Evolutionary conservation across 2,888 invertebrate species (phyloP), one percentile per base, ranked within the genome.

Genomic region (Tipula lateralis): DNA sequence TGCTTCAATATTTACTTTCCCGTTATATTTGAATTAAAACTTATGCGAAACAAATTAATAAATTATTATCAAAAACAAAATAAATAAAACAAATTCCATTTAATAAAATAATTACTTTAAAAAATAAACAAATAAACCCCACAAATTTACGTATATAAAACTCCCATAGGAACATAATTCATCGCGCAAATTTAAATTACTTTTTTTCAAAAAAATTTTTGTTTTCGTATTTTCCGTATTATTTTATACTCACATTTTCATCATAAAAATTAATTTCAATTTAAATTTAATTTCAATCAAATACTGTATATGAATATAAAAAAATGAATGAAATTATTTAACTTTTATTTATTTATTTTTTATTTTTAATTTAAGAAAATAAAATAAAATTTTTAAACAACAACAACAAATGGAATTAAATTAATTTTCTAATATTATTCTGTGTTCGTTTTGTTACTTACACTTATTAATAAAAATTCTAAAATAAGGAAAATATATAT

Each of bases 251-350:
- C 12, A 9, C 24, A 66, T 66, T 66, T 66, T 66, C 66, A 66
- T 66, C 24, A 66, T 44, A 66, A 66, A 66, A 66, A 66, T 66
- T 66, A 66, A 24, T 44, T 44, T 44, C 44, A 16, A 16, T 44
- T 44, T 66, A 66, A 66, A 66, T 24, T 66, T 66, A 66, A 66
- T 66, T 66, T 66, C 66, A 66, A 66, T 66, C 66, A 24, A 66
- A 24, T 66, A 66, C 24, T 24, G 16, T 66, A 12, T 66, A 66
- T 66, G n/a, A 66, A 66, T 24, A 9, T 24, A 66, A 6, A 66
- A 66, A 66, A 66, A 66, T 44, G 6, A 44, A n/a, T n/a, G 0
- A n/a, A 66, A 66, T 66, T 24, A 66, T 19, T 66, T 66, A 66
- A 66, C 24, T 24, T 66, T 16, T 7, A 50, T 50, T 50, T 50